phyloP scores from a whole-genome alignment of 2,888 invertebrate genomes.

The Entomobrya proxima region DNA sequence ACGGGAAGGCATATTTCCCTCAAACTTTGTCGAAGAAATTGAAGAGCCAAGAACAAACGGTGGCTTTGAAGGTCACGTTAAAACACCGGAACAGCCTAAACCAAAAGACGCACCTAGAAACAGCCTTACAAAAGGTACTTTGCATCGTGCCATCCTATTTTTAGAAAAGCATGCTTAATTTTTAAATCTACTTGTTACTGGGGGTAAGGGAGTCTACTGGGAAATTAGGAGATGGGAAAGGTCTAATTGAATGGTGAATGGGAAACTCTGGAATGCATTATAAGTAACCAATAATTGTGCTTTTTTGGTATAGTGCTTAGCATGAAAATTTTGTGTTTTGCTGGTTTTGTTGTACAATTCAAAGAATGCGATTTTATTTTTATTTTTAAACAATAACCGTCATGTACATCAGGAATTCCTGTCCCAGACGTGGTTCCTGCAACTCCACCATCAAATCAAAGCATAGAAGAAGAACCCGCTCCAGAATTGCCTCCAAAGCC shows the following conservation, averaged over 20 bases:
- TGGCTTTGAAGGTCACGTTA: background rate
- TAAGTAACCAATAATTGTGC: background rate
- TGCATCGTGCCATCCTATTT: background rate
- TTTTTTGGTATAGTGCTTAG: slow-evolving; percentile 9
- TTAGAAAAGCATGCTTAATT: background rate
- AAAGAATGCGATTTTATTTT: slow-evolving; percentile 49
- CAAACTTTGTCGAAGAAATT: slow-evolving; percentile 42
- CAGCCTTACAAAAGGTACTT: slow-evolving; percentile 45
- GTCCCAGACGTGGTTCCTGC: slow-evolving; percentile 68
- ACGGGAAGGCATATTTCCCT: slow-evolving; percentile 88
- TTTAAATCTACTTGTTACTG: no score
- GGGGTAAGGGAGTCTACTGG: no score
- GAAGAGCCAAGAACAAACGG: slow-evolving; percentile 32
- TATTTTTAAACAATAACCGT: slow-evolving; percentile 9
- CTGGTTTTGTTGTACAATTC: background rate
- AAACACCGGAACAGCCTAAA: slow-evolving; percentile 11
- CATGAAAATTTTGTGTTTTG: slow-evolving; percentile 58
- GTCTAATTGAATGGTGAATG: no score
- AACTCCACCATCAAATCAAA: slow-evolving; percentile 38
- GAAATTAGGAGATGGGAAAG: no score
- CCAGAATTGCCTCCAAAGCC: slow-evolving; percentile 88
- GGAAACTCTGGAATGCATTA: no score
- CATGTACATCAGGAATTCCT: slow-evolving; percentile 41
- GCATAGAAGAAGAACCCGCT: slow-evolving; percentile 78
- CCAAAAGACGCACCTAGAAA: slow-evolving; percentile 45